Evolutionary conservation across 2,113 vertebrate genomes (phyloP).

Genomic region (Pituophis catenifer): DNA sequence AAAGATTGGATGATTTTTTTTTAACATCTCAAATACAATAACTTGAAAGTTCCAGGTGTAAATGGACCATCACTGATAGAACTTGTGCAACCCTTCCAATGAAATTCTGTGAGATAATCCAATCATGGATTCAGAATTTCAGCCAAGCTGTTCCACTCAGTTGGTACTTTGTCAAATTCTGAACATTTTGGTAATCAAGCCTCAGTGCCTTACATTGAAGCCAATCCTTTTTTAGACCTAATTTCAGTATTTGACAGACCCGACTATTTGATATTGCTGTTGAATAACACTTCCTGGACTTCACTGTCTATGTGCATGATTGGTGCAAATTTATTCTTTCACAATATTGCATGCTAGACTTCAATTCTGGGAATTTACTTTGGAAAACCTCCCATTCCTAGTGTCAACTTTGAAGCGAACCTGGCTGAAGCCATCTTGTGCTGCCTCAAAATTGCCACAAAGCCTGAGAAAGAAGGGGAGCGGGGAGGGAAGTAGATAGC

Average conservation of each 20-base stretch:
- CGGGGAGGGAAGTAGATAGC: no score
- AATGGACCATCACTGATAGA: not conserved
- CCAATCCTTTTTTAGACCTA: not conserved
- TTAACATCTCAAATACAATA: no score
- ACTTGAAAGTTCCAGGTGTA: not conserved
- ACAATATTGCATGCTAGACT: not conserved
- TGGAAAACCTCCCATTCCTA: not conserved
- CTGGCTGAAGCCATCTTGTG: no score
- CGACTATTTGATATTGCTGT: not conserved
- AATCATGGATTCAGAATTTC: not conserved
- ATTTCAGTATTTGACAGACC: not conserved
- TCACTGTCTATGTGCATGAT: not conserved
- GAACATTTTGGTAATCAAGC: not conserved
- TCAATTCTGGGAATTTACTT: not conserved
- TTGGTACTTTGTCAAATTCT: not conserved
- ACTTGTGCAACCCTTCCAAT: not conserved
- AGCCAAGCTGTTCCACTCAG: not conserved
- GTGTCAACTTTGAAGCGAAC: no score
- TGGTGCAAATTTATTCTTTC: not conserved
- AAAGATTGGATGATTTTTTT: not conserved
- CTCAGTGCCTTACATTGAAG: not conserved
- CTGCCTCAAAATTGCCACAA: no score
- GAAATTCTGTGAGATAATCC: not conserved
- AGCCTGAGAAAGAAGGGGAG: no score
- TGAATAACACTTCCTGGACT: not conserved